phyloP scores from a whole-genome alignment of 2,113 vertebrate genomes.

The Calypte anna region DNA sequence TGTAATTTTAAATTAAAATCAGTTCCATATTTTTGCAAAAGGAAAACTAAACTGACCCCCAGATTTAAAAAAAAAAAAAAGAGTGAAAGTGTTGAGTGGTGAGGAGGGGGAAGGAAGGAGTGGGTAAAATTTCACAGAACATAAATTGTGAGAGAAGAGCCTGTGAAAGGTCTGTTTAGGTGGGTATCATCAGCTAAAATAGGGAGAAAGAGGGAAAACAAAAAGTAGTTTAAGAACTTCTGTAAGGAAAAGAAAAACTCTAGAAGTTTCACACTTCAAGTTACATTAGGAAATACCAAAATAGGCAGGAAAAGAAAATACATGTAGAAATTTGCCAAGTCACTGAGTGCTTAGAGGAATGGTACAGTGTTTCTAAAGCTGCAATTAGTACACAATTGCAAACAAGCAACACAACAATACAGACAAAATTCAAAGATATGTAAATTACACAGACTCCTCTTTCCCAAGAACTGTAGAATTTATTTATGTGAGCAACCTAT shows the following conservation, averaged over 20 bases:
- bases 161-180: slow-evolving; percentile 55
- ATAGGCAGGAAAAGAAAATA: not conserved
- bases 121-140: slow-evolving; percentile 52
- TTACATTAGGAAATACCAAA: not conserved
- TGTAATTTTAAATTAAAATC: slow-evolving; percentile 54
- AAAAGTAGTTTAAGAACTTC: slow-evolving; percentile 11
- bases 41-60: slow-evolving; percentile 34
- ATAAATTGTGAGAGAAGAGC: slow-evolving; percentile 32
- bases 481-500: not conserved
- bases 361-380: not conserved
- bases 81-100: not conserved
- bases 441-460: not conserved
- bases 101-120: slow-evolving; percentile 11
- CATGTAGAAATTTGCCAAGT: not conserved
- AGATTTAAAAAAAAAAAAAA: slow-evolving; percentile 5
- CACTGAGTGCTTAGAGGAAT: not conserved
- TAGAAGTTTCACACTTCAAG: not conserved
- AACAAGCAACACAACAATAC: not conserved
- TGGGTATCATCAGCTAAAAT: not conserved
- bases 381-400: not conserved
- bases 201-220: slow-evolving; percentile 18
- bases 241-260: not conserved
- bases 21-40: slow-evolving; percentile 17
- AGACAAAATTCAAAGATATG: not conserved
- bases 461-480: not conserved